Evolutionary conservation across 2,888 invertebrate genomes (phyloP), one percentile per base, ranked within the genome.

Genomic region (Saturnia japonica): DNA sequence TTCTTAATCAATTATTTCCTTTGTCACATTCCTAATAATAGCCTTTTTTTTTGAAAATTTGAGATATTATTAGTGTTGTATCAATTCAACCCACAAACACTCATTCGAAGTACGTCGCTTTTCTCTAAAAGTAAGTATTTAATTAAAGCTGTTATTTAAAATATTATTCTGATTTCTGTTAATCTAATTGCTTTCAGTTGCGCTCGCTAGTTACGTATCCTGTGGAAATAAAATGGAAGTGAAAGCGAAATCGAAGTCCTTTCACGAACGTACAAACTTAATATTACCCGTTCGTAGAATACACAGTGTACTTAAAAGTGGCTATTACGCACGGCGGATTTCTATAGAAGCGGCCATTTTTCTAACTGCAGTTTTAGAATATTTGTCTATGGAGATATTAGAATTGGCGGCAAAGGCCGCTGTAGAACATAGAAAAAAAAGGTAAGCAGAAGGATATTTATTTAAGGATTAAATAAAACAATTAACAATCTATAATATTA

Each of bases 331-430:
- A 0, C 95, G 95, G 75, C 89, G 95, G 1, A 89, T 95, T 19
- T 95, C 95, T 47, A 90, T 90, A 45, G 94, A 93, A 0, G 94
- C 95, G 0, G 91, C 95, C 0, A 94, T 95, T 0, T 95, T 94
- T 73, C 78, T 95, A 64, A 89, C 95, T 0, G 95, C 95, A n/a
- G 96, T 95, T 0, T 91, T 96, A 84, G 96, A 96, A 78, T 96
- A 96, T 78, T 82, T 96, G 67, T 95, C 96, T 19, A 96, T 96
- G 73, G 97, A 97, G 92, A 95, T 96, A 19, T 82, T 96, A 72
- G 96, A 96, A 79, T 91, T 96, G 85, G 95, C 96, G 8, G 96
- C 95, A 11, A 96, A 96, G 77, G 96, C 96, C 22, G 96, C 96
- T 0, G 86, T 94, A 54, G 96, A 96, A 81, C 96, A 96, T 87